Base-by-base conservation (phyloP, 2,888 invertebrate genomes). In the Pardosa pseudoannulata region DNA sequence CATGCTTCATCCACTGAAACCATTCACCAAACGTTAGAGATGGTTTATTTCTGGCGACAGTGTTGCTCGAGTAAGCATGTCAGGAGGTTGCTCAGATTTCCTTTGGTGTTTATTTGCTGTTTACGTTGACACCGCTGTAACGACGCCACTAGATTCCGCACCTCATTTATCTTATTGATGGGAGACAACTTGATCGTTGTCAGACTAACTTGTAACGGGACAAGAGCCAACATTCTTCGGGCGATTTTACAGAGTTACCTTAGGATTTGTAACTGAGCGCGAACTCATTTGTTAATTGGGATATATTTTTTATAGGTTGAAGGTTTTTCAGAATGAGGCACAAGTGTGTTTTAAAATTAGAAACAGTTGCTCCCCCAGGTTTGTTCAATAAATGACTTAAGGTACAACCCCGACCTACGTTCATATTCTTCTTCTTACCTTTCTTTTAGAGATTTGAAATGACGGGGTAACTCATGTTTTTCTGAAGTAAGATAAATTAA, bases 121-220 rank as follows among this genome's bases (percentile, higher is more conserved):
- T 83, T 83, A 83, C 76, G 83, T 83, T 83, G 76, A 83, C 75
- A 76, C 75, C 62, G 71, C 29, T 46, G 80, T 41, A 76, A 71
- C 72, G 67, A 82, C 71, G 75, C 74, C 64, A 56, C 78, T 71
- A 23, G 36, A 67, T 72, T 83, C 76, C 65, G 65, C 78, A 65
- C 72, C 83, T 78, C 78, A 83, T 83, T 78, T 71, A 67, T 78
- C 78, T 78, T 78, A 83, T 78, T 78, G 78, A 83, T 76, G 67
- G 75, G 78, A 11, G 75, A 76, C 70, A 82, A 82, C 71, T 64
- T 75, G 82, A 82, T 76, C 75, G 39, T 68, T 13, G 41, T 16
- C 62, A 23, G 28, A 23, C 28, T 62, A 62, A 62, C 27, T 23
- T 27, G 1, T 27, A n/a, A 7, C 23, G 23, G 62, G 27, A 27